Evolutionary conservation across 2,113 vertebrate species (phyloP).

Genomic region (Hymenochirus boettgeri): DNA sequence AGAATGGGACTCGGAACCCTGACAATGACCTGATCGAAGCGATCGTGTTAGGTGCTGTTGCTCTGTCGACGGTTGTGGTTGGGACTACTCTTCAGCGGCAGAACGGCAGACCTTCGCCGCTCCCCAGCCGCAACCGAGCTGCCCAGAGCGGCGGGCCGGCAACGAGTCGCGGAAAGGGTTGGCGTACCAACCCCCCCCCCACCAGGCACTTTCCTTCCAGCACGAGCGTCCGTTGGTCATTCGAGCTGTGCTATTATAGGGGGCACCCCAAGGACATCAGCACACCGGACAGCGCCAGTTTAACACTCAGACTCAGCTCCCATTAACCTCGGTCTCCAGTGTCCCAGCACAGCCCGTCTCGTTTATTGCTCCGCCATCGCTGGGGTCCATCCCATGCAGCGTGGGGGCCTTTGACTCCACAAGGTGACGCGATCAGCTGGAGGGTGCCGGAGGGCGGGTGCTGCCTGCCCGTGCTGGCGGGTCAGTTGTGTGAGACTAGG

Average conservation of each 20-base stretch:
- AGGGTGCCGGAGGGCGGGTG: no score
- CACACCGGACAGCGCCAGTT: slow-evolving; percentile 72
- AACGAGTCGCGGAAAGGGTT: slow-evolving; percentile 92
- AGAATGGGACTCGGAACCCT: no score
- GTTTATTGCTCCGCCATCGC: slow-evolving; percentile 49
- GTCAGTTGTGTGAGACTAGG: slow-evolving; percentile 22
- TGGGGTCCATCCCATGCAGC: slow-evolving; percentile 50
- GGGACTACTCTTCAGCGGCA: slow-evolving; percentile 89
- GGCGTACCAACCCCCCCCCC: slow-evolving; percentile 95
- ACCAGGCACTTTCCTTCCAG: slow-evolving; percentile 95
- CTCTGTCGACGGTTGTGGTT: slow-evolving; percentile 96
- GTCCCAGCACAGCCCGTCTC: slow-evolving; percentile 41
- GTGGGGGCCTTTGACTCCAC: slow-evolving; percentile 8
- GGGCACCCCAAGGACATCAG: slow-evolving; percentile 66
- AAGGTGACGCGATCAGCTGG: slow-evolving; percentile 16
- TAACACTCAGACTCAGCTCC: slow-evolving; percentile 59
- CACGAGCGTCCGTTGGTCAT: slow-evolving; percentile 96
- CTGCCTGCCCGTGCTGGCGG: background rate
- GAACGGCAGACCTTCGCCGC: slow-evolving; percentile 95
- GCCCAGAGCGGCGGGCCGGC: slow-evolving; percentile 90
- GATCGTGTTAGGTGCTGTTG: slow-evolving; percentile 98
- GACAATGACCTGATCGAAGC: slow-evolving; percentile 94
- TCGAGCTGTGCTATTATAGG: slow-evolving; percentile 71
- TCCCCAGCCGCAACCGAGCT: slow-evolving; percentile 94
- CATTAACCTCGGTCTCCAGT: slow-evolving; percentile 27